phyloP scores from a whole-genome alignment of 2,888 invertebrate species.

The Ornithoptera alexandrae region DNA sequence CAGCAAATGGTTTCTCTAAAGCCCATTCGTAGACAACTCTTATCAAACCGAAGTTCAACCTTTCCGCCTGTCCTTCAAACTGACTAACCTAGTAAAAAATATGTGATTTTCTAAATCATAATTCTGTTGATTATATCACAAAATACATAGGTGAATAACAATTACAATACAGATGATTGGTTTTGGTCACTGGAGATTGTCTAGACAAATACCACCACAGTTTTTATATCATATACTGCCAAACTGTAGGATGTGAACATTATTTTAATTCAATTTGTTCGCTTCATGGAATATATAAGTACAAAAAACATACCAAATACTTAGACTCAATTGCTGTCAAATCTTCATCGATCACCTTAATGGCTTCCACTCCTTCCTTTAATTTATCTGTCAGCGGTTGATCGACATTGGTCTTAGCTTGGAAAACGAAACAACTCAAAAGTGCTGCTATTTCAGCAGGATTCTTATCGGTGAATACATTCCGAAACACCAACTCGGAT shows the following conservation, averaged over 20 bases:
- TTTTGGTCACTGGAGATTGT: too few species aligned
- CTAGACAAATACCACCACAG: too few species aligned
- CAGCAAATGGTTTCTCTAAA: conserved; percentile 93
- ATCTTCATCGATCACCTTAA: conserved; percentile 84
- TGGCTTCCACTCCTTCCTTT: conserved; percentile 82
- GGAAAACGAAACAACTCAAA: conserved; percentile 95
- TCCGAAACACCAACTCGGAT: conserved; percentile 95
- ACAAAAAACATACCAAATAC: conserved; percentile 70
- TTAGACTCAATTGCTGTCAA: conserved; percentile 84
- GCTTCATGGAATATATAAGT: background rate
- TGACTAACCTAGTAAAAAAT: conserved; percentile 57
- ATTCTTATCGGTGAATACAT: conserved; percentile 90
- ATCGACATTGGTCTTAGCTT: conserved; percentile 85
- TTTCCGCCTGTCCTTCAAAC: conserved; percentile 65
- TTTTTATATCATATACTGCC: too few species aligned
- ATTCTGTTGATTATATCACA: too few species aligned
- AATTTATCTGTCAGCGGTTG: conserved; percentile 81
- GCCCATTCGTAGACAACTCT: conserved; percentile 99
- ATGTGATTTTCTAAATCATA: background rate
- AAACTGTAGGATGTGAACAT: too few species aligned
- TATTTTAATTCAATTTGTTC: too few species aligned
- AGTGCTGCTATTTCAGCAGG: conserved; percentile 97
- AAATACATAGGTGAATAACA: too few species aligned
- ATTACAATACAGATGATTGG: too few species aligned
- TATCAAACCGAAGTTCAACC: conserved; percentile 91